Evolutionary conservation across 2,113 vertebrate species (phyloP).

Genomic region (Colaptes auratus): DNA sequence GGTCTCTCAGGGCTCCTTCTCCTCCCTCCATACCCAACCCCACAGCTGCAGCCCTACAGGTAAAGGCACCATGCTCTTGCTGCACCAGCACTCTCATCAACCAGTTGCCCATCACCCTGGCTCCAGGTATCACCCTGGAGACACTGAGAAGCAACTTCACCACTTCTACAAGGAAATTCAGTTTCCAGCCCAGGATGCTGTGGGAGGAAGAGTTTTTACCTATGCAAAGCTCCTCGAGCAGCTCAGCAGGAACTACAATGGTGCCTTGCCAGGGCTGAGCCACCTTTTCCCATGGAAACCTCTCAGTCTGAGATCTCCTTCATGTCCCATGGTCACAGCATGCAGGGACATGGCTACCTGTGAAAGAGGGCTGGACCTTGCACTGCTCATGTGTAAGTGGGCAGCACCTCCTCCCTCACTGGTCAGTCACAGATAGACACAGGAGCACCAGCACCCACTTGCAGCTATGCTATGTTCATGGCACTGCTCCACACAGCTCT

Average conservation of each 20-base stretch:
- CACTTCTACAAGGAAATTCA: neutral
- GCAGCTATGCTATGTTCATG: fast-evolving
- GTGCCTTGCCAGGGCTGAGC: neutral
- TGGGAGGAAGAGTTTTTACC: neutral
- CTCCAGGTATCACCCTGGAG: neutral
- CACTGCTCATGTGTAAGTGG: fast-evolving
- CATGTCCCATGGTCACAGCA: neutral
- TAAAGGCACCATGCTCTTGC: neutral
- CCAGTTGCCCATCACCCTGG: neutral
- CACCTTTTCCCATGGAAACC: neutral
- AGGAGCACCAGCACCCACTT: neutral
- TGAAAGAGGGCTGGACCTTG: neutral
- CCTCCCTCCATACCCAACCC: neutral
- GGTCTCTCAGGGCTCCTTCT: neutral
- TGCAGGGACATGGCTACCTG: fast-evolving
- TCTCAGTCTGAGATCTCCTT: neutral
- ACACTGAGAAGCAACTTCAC: neutral
- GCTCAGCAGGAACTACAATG: fast-evolving
- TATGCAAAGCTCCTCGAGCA: neutral
- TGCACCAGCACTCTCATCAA: neutral
- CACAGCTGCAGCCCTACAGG: neutral
- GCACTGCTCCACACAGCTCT: neutral
- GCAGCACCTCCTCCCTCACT: neutral
- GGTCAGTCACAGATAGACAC: fast-evolving
- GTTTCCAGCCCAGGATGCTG: neutral